Percentiles rank a stretch among this genome's conserved stretches.
Conservation (phyloP, 2,113 vertebrate genomes). For the Eulemur macaco region DNA sequence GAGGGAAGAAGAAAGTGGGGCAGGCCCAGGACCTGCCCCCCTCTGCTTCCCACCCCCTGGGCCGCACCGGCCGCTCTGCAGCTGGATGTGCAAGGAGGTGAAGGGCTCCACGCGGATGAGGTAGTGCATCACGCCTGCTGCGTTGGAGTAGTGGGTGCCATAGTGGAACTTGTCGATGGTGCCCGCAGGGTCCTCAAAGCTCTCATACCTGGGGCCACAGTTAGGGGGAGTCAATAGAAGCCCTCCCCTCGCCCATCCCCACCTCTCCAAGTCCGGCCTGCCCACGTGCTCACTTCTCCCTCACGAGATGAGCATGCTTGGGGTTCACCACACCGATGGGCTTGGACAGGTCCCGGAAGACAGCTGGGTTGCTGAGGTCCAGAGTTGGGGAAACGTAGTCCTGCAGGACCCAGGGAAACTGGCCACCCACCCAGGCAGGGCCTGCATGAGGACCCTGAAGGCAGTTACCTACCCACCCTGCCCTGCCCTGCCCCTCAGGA, state of each 20-base stretch:
- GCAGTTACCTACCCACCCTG: not conserved
- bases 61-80: constrained; percentile 95
- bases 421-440: constrained; percentile 18
- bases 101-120: constrained; percentile 98
- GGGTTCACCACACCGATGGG: constrained; percentile 97
- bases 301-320: constrained; percentile 93
- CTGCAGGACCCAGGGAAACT: constrained; percentile 97
- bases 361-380: constrained; percentile 90
- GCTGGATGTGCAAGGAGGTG: constrained; percentile 96
- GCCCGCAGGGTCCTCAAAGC: constrained; percentile 96
- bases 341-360: constrained; percentile 97
- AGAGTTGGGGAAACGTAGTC: constrained; percentile 92
- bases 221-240: not conserved
- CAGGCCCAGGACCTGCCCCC: not conserved
- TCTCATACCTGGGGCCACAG: constrained; percentile 90
- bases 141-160: constrained; percentile 98
- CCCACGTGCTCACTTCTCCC: constrained; percentile 92
- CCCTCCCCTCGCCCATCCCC: not conserved
- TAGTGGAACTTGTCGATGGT: constrained; percentile 98
- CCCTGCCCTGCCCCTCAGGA: not conserved
- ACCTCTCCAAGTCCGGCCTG: not conserved
- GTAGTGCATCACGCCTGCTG: constrained; percentile 99
- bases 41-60: not conserved
- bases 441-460: not conserved
- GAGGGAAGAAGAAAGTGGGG: not conserved